phyloP scores from a whole-genome alignment of 2,113 vertebrate genomes.

The Sinocyclocheilus maitianheensis region DNA sequence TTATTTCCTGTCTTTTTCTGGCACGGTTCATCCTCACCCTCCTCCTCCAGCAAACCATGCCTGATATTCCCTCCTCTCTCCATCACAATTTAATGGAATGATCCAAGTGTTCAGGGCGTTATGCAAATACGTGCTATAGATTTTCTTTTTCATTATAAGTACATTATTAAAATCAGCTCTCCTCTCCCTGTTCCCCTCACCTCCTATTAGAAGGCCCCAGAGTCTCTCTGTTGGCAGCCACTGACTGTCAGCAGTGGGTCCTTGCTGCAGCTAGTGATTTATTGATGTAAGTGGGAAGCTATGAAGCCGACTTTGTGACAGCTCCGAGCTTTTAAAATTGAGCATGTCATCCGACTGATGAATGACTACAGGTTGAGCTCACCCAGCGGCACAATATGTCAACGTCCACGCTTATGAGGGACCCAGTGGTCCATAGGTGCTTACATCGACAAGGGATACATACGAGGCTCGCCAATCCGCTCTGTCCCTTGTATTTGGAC shows the following conservation, averaged over 20 bases:
- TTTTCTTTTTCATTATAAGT: constrained; percentile 55
- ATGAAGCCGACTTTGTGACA: constrained; percentile 75
- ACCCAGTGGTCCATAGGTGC: constrained; percentile 51
- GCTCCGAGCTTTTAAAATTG: constrained; percentile 72
- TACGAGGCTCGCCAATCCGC: constrained; percentile 27
- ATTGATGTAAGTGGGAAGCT: constrained; percentile 68
- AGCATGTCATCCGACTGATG: constrained; percentile 74
- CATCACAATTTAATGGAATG: constrained; percentile 37
- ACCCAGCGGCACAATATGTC: constrained; percentile 67
- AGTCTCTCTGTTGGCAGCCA: constrained; percentile 43
- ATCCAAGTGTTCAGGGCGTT: constrained; percentile 22
- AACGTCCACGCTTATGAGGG: constrained; percentile 73
- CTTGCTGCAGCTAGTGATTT: constrained; percentile 68
- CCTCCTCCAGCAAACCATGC: not conserved
- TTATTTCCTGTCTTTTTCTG: not conserved
- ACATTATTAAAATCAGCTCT: constrained; percentile 55
- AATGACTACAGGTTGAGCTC: constrained; percentile 66
- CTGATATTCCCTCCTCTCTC: constrained; percentile 27
- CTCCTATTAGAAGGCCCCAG: constrained; percentile 43
- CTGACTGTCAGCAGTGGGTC: constrained; percentile 47
- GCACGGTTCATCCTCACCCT: not conserved
- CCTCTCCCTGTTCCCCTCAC: constrained; percentile 44
- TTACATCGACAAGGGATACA: constrained; percentile 46
- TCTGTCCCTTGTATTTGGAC: constrained; percentile 31
- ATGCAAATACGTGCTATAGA: constrained; percentile 52